Base-by-base conservation (phyloP, 2,888 invertebrate species). In the Cerceris rybyensis region DNA sequence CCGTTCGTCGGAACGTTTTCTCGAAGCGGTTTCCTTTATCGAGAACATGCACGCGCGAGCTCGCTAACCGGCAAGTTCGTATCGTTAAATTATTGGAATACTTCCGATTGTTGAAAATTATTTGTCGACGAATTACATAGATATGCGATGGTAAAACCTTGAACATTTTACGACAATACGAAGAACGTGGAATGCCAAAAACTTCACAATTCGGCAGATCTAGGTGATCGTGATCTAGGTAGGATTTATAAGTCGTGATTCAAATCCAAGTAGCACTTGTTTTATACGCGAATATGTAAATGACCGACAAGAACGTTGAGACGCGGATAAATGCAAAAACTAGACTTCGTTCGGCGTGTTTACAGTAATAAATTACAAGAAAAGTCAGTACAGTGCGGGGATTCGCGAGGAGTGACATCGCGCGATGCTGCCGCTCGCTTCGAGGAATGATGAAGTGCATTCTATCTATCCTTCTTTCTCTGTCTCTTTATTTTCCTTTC, bases 391-490 rank as follows among this genome's bases (percentile, higher is more conserved):
- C 28, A 9, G n/a, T 6, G 16, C 68, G 74, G 65, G 57, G 59
- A 72, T 59, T 70, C 67, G 57, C n/a, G 71, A 52, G 60, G 69
- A 72, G 79, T 75, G 82, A 81, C 78, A 75, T 70, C 52, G 65
- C 57, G 55, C 57, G 41, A 64, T 46, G 57, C 77, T 63, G 65
- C 73, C 59, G 63, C 55, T 65, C 43, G 50, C 42, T 39, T 41
- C 64, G 66, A 69, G 16, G 70, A 50, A 84, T 78, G 84, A 84
- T 78, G 77, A 79, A 84, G 81, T 79, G 74, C 77, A 65, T 78
- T 78, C 75, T 73, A 72, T 63, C 49, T 65, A 64, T 72, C 78
- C 80, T 65, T 82, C 70, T 63, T 78, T 60, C 61, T n/a, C 9
- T 8, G 52, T n/a, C 2, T 14, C 7, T n/a, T 2, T 52, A 52